Base-by-base conservation (phyloP, 2,113 vertebrate species). In the Cranoglanis bouderius region DNA sequence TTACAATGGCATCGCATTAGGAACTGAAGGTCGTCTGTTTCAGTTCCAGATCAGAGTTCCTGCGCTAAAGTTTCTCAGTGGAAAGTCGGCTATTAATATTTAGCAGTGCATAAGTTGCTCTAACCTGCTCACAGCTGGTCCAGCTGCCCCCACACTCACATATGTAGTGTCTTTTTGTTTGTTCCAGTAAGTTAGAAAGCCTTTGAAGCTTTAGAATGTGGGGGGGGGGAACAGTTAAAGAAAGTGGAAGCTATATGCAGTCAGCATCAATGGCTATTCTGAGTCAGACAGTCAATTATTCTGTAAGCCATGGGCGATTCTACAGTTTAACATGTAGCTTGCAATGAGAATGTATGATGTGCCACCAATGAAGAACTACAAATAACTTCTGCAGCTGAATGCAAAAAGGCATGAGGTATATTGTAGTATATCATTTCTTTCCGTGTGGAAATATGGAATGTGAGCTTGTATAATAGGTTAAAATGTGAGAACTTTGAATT, bases 201-300 rank as follows among this genome's bases (percentile, higher is more conserved):
- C 55, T 83, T 29, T 83, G 55, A 82, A 61, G 13, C 55, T 61
- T 61, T 29, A 21, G 14, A 6, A n/a, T n/a, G n/a, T n/a, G n/a
- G n/a, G n/a, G n/a, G n/a, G n/a, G n/a, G 6, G 3, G 21, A 32
- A 55, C n/a, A 57, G 35, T 61, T 83, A 83, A 83, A 61, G 55
- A 61, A 61, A 40, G 81, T 83, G 81, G 35, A 61, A 61, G 55
- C 55, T 83, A 61, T 61, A 83, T 61, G 55, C 81, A 43, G 35
- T 40, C 81, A 61, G 35, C 24, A 59, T 35, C 81, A 40, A 14
- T 21, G 14, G 51, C 78, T 82, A 24, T 35, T 82, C n/a, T 81
- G 14, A 81, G 78, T 81, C 80, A 82, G 78, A 8, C 53, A 59
- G 80, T 82, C 80, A 82, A 57, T 82, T 59, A 82, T 57, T 38